A percentile compares a stretch with the other conserved stretches of the same genome.
phyloP scores from a whole-genome alignment of 2,888 invertebrate species.

The Tortricodes alternella region DNA sequence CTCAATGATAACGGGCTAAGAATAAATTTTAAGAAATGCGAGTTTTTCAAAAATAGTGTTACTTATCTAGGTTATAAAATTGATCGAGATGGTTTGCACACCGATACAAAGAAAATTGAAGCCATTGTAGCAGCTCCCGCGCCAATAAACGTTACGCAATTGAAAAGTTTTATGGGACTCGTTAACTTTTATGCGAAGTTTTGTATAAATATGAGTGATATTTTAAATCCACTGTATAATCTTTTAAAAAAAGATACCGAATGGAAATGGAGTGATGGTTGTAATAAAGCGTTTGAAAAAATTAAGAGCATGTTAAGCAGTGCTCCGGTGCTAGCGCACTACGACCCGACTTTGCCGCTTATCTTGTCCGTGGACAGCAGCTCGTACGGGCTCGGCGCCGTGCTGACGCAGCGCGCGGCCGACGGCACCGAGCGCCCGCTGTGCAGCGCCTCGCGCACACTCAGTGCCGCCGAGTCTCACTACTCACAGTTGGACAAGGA shows the following conservation, averaged over 20 bases:
- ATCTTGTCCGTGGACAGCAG: conserved; percentile 2
- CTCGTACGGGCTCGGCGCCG: too few relatives aligned
- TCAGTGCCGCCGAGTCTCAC: neutral
- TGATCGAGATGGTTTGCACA: too few relatives aligned
- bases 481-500: neutral
- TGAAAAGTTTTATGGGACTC: too few relatives aligned
- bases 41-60: too few relatives aligned
- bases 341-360: neutral
- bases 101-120: too few relatives aligned
- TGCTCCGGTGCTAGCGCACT: neutral
- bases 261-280: neutral
- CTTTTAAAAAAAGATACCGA: neutral
- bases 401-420: neutral
- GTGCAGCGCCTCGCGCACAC: neutral
- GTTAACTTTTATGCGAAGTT: too few relatives aligned
- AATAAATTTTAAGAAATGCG: too few relatives aligned
- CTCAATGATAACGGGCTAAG: too few relatives aligned
- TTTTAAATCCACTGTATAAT: neutral
- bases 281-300: neutral
- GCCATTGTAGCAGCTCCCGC: too few relatives aligned
- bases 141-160: too few relatives aligned
- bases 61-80: too few relatives aligned
- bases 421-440: neutral
- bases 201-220: too few relatives aligned
- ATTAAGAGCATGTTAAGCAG: neutral